Evolutionary conservation across 1,140 invertebrate genomes (phyloP), one percentile per base, ranked within the genome.

Genomic region (Medauroidea extradentata): DNA sequence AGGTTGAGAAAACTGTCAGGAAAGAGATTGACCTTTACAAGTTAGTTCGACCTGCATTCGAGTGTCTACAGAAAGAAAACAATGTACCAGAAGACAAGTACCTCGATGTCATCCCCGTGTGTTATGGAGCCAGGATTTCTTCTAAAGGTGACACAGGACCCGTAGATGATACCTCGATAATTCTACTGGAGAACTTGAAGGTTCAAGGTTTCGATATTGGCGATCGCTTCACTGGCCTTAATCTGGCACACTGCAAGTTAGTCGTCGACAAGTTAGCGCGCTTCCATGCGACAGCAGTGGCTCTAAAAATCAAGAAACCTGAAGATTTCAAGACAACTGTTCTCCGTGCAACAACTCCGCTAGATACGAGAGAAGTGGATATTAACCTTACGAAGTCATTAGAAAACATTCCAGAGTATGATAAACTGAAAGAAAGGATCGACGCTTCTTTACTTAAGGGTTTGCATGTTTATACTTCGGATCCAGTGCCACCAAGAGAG

Each of bases 21-120:
- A 57, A 57, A 13, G 55, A 57, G 23, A 23, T 57, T 4, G 41
- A 57, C 34, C 18, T 48, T n/a, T 57, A 57, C 34, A 29, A 2
- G 11, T 25, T 48, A 16, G 43, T 57, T 11, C 18, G 25, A 13
- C 55, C 55, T n/a, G 55, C 16, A 13, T 57, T 49, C 29, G 16
- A 34, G 18, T 3, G 25, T n/a, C 11, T 57, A 18, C 55, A 57
- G 55, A n/a, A 1, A 39, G 55, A 49, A 24, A 24, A 16, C 8
- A 3, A 46, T 46, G 43, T 46, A 3, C 43, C 43, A 8, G 14
- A 46, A 14, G 43, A 46, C 16, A 46, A 46, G 43, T 46, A 5
- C 43, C 43, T 46, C 21, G 43, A 46, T 46, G 21, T 46, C 3
- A 5, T 46, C 0, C 43, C 43, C 14, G 21, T 19, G 21, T 46